Evolutionary conservation across 64 coral and sea anemone species (phyloP), one percentile per base, ranked within the genome.

Genomic region (Montipora capricornis): DNA sequence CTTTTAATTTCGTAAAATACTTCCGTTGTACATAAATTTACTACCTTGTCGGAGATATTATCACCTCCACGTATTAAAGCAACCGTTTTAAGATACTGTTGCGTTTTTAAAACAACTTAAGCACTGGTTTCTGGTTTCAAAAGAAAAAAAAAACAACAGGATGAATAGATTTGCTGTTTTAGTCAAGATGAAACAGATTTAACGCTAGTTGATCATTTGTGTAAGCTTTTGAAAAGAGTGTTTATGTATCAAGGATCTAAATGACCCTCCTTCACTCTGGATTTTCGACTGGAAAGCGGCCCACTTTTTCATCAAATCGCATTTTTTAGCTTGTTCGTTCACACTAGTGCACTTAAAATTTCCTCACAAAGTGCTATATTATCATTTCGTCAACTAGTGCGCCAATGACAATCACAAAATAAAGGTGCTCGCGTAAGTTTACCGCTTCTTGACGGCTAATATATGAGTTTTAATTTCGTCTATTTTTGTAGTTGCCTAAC

Each of bases 11-110:
- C 67, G 17, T 68, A 86, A 86, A 86, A 86, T 73, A 86, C 82
- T 86, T 86, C 82, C 82, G 82, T 71, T 86, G 66, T 73, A 86
- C 82, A 86, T 86, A 86, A 86, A 86, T 86, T 86, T 86, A 68
- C 82, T 86, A 69, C 71, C 64, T 86, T 71, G 82, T 86, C 82
- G 45, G 67, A 73, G 82, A 86, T 86, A 71, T 86, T 86, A 86
- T 86, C 82, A 86, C 7, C 16, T 20, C 16, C 62, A 73, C 45
- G 62, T 51, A 73, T 14, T 29, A 86, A 57, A 66, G 82, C 45
- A 67, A 59, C 67, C 64, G 82, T 73, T 73, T 73, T 51, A 12
- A 70, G 82, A 86, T 86, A 86, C 82, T 49, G 82, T 86, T 86
- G 62, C 82, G 37, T 86, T 86, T 86, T 86, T 71, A 86, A 52